phyloP scores from a whole-genome alignment of 2,113 vertebrate species.

The Dipodomys stephensi region DNA sequence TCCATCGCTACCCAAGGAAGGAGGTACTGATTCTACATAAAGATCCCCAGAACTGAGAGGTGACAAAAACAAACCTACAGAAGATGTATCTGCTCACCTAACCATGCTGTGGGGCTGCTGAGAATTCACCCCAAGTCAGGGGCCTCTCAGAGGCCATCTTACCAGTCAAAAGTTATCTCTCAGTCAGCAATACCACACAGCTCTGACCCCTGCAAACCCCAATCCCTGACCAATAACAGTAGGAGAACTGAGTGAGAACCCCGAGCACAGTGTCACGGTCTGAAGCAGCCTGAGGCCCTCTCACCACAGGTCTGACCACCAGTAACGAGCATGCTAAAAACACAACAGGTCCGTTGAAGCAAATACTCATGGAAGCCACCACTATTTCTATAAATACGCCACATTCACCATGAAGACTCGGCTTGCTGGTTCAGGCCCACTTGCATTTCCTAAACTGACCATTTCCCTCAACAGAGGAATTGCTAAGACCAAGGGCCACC shows the following conservation, averaged over 20 bases:
- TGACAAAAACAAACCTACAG: neutral
- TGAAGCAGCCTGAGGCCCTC: neutral
- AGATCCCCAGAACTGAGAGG: neutral
- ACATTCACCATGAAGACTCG: neutral
- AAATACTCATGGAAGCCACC: neutral
- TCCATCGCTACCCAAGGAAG: neutral
- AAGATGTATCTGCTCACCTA: neutral
- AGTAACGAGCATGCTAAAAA: neutral
- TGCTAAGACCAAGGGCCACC: no score
- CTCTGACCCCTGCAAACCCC: neutral
- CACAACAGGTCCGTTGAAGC: neutral
- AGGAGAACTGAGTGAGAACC: neutral
- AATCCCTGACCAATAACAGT: no score
- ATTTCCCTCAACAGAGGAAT: no score
- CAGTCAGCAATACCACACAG: neutral
- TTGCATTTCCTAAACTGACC: neutral
- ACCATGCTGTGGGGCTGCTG: no score
- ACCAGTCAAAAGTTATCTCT: neutral
- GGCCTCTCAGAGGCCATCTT: neutral
- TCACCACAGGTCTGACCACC: neutral
- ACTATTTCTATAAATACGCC: neutral
- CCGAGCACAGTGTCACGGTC: no score
- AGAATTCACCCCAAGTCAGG: fast-evolving
- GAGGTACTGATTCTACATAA: neutral
- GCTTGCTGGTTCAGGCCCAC: neutral